Evolutionary conservation across 1,140 invertebrate species (phyloP).

Genomic region (Ctenoplectra terminalis): DNA sequence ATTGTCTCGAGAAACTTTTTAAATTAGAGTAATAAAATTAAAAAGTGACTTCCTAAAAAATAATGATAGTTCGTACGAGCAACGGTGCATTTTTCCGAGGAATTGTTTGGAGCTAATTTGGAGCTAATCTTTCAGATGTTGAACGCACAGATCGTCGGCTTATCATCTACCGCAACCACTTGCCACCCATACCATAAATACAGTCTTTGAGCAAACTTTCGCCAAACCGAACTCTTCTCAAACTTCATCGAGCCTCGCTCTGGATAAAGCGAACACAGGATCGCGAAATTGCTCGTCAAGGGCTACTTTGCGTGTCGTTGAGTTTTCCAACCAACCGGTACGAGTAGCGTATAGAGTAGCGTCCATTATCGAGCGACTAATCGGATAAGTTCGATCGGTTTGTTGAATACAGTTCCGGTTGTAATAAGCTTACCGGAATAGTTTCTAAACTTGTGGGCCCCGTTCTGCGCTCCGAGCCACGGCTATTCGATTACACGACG

Average conservation of each 20-base stretch:
- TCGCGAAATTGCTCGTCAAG: not conserved
- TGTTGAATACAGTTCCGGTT: slow-evolving; percentile 48
- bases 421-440: slow-evolving; percentile 53
- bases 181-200: not conserved
- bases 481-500: slow-evolving; percentile 43
- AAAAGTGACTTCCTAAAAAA: no score
- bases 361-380: slow-evolving; percentile 46
- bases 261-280: not conserved
- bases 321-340: not conserved
- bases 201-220: not conserved
- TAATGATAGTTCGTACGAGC: no score
- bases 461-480: not conserved
- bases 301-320: not conserved
- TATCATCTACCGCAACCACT: not conserved
- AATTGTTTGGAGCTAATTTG: not conserved
- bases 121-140: not conserved
- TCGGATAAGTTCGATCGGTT: slow-evolving; percentile 57
- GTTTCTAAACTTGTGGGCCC: slow-evolving; percentile 35
- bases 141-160: not conserved
- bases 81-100: no score
- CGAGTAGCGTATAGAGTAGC: slow-evolving; percentile 3
- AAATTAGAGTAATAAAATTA: no score
- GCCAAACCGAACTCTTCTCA: not conserved
- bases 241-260: not conserved
- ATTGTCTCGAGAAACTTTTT: no score